Conservation (phyloP, 2,797 vertebrate genomes). For the Cephalopachus bancanus region DNA sequence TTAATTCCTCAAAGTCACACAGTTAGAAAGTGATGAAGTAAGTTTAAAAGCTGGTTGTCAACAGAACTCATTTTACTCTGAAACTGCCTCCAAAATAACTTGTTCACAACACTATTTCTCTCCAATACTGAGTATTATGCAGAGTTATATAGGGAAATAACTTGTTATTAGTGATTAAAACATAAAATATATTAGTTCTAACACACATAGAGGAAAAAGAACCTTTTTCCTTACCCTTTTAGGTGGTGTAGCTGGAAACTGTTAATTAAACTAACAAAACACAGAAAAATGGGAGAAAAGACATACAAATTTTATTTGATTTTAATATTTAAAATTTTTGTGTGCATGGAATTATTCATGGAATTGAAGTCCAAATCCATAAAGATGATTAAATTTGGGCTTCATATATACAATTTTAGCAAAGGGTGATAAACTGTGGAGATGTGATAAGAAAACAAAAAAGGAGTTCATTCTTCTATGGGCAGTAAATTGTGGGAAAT, state of each 20-base stretch:
- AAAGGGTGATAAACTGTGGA: not conserved
- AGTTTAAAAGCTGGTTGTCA: not conserved
- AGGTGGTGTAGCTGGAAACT: not conserved
- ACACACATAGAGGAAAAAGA: not conserved
- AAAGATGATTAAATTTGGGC: not conserved
- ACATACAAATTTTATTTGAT: not conserved
- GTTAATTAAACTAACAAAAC: not conserved
- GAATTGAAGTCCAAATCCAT: not conserved
- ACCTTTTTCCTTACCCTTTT: not conserved
- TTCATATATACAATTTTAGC: not conserved
- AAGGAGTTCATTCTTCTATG: not conserved
- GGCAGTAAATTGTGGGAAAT: not conserved
- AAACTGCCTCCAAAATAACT: too few species aligned
- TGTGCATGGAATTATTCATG: not conserved
- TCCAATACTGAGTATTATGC: not conserved
- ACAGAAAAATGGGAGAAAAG: not conserved
- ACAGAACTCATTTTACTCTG: not conserved
- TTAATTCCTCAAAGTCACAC: not conserved
- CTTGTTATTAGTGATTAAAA: not conserved
- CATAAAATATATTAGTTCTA: conserved; percentile 13
- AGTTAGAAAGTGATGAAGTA: not conserved
- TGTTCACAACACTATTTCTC: not conserved
- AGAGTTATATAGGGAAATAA: not conserved
- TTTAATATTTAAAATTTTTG: conserved; percentile 34
- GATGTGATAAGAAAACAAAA: not conserved